Evolutionary conservation across 1,140 invertebrate genomes (phyloP), one percentile per base, ranked within the genome.

Genomic region (Ditylenchus dipsaci): DNA sequence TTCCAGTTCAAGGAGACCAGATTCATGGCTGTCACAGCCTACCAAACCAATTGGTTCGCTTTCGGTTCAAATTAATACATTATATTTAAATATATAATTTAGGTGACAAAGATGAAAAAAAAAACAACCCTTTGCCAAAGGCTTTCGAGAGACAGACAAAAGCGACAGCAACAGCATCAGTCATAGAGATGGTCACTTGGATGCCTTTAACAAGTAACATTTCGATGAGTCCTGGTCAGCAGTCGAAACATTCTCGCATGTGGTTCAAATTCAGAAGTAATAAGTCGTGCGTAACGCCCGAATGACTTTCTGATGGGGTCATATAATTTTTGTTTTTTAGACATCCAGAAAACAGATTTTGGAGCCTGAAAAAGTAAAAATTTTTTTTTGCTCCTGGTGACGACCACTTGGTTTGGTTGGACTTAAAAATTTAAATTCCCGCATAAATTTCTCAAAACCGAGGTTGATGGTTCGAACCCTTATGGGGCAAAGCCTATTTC

Each of bases 1-100:
- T 88, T 87, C 72, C 89, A 95, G 68, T 97, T 96, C 86, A 90
- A 92, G n/a, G 94, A 97, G 86, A 92, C 92, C n/a, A 91, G 94
- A 58, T 97, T 97, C 86, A 97, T 94, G 23, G 95, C 93, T 13
- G 95, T 97, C 33, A 97, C 95, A 23, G 94, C 95, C 30, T 97
- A 97, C 86, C 94, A 97, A 97, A 95, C 85, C 92, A 95, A 86
- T 86, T 94, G 87, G 90, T 92, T 84, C 11, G 53, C 13, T 21
- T n/a, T n/a, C n/a, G n/a, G n/a, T n/a, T n/a, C 21, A 65, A 19
- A 30, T 76, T 64, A 21, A 11, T 45, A 19, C 15, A 49, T 56
- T 64, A 29, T 42, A 26, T n/a, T 21, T 29, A 17, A 30, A 17
- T 42, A 23, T 13, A 27, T 53, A 7, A 64, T 47, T 71, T 47